Evolutionary conservation across 2,888 invertebrate genomes (phyloP), one percentile per base, ranked within the genome.

Genomic region (Chalcis sispes): DNA sequence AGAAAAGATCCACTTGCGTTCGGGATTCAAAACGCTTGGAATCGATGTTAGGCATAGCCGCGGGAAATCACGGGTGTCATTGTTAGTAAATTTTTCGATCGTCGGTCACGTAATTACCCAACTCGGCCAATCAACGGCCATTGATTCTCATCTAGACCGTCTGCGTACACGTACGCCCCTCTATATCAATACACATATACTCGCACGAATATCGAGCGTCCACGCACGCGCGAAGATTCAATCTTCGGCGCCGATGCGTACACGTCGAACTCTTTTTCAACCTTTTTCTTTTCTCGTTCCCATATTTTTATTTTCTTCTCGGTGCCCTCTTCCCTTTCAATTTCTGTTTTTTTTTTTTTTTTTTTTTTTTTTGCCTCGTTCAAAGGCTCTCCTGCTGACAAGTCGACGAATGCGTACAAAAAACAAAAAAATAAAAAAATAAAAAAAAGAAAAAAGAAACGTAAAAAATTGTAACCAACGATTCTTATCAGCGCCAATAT

Each of bases 61-160:
- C 40, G 71, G 66, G 27, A 76, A 77, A 78, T 78, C 76, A 78
- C 52, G 72, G 52, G 69, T 76, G 59, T 67, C 72, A 78, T 78
- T 78, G 59, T n/a, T n/a, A n/a, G n/a, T n/a, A n/a, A n/a, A n/a
- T n/a, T n/a, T n/a, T n/a, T 76, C 36, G 52, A 5, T 32, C 20
- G 40, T n/a, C 46, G 32, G 29, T 46, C 62, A 36, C 67, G 46
- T 69, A 78, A 78, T 78, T 76, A 59, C 72, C 48, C 64, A 27
- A 32, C 46, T 67, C 40, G 52, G 58, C 46, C 78, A 78, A 78
- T 78, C 75, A 78, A 48, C 32, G 25, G 23, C 52, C 76, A 78
- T 78, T 76, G 69, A 76, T 67, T 76, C 69, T 23, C 5, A 4
- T 23, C 23, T 27, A 42, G n/a, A n/a, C n/a, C n/a, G n/a, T n/a